Conservation (phyloP, 2,888 invertebrate genomes). For the Arge pagana region DNA sequence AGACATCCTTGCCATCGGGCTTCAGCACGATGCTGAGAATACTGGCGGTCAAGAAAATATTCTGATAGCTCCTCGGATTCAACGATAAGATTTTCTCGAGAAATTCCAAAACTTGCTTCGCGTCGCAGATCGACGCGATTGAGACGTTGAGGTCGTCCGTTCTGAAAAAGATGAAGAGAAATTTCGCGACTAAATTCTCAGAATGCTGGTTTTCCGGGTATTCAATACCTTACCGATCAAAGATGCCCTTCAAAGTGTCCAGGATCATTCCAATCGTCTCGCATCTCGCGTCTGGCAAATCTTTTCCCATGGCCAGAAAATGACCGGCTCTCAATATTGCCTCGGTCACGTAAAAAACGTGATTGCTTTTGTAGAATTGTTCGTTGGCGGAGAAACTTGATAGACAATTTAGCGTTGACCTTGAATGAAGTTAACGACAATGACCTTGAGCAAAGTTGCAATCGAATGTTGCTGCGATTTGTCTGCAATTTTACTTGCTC, state of each 20-base stretch:
- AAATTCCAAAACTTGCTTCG: conserved; percentile 30
- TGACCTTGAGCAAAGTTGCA: too few species aligned
- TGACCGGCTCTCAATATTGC: conserved; percentile 31
- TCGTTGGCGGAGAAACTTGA: conserved; percentile 20
- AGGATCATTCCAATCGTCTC: not conserved
- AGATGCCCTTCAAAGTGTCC: conserved; percentile 5
- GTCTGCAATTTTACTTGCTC: too few species aligned
- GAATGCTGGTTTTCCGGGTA: not conserved
- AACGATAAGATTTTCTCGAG: conserved; percentile 24
- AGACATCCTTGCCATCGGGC: not conserved
- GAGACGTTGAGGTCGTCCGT: conserved; percentile 22
- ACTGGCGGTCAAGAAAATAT: conserved; percentile 6
- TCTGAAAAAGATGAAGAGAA: conserved; percentile 27
- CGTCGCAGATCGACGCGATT: conserved; percentile 25
- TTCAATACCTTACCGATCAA: conserved; percentile 7
- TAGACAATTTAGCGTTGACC: conserved; percentile 22
- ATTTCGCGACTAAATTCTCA: not conserved
- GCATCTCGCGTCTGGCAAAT: not conserved
- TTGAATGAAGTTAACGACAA: not conserved
- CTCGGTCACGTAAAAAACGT: conserved; percentile 28
- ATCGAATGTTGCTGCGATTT: too few species aligned
- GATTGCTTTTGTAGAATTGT: conserved; percentile 33
- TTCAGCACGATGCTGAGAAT: conserved; percentile 9
- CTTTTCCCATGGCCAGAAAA: conserved; percentile 12
- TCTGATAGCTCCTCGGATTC: not conserved